phyloP scores from a whole-genome alignment of 2,888 invertebrate genomes.

The Pyralis farinalis region DNA sequence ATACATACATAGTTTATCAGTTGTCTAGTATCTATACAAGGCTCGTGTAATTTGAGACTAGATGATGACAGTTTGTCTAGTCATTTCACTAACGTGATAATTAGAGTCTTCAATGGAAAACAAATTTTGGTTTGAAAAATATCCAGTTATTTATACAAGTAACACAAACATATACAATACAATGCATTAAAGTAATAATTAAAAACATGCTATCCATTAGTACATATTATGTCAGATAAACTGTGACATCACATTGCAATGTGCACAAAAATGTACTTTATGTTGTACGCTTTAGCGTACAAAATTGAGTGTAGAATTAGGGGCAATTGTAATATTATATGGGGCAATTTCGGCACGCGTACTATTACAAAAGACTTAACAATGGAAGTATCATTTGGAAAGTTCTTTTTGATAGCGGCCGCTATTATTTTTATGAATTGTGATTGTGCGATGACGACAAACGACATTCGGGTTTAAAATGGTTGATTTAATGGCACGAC shows the following conservation, averaged over 20 bases:
- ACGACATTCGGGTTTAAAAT: conserved; percentile 14
- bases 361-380: conserved; percentile 56
- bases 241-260: too few relatives aligned
- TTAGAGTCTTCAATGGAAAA: too few relatives aligned
- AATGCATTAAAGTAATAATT: conserved; percentile 77
- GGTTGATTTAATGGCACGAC: neutral
- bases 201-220: conserved; percentile 77
- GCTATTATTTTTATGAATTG: conserved; percentile 77
- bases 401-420: conserved; percentile 75
- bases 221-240: conserved; percentile 39
- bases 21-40: too few relatives aligned
- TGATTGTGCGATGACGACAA: conserved; percentile 42
- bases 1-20: too few relatives aligned
- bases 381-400: conserved; percentile 80
- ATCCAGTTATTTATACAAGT: too few relatives aligned
- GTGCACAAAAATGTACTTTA: too few relatives aligned
- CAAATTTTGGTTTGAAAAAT: too few relatives aligned
- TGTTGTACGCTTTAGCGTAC: conserved; percentile 7
- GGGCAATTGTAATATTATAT: neutral
- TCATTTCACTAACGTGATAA: too few relatives aligned
- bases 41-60: too few relatives aligned
- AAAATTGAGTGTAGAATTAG: conserved; percentile 14
- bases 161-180: too few relatives aligned
- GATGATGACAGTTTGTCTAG: too few relatives aligned
- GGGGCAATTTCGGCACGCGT: too few relatives aligned